These are phyloP conservation scores for Physella acuta DNA, from an alignment of 1,140 invertebrate species.

Conservation along the genomic window DNA sequence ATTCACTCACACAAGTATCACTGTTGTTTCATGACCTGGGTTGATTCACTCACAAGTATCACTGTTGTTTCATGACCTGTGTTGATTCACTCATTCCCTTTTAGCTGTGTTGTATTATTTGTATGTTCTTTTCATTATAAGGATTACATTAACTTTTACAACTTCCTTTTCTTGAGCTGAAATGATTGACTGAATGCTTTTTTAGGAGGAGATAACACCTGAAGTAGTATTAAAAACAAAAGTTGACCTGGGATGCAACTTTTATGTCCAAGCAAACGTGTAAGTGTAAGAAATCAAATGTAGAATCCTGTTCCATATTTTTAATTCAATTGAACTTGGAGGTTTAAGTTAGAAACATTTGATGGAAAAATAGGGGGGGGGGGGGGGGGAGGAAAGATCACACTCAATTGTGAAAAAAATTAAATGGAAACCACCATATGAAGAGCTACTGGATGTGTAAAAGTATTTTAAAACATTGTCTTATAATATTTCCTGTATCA, in stretches of 20 bases:
- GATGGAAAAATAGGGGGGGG: too few relatives aligned
- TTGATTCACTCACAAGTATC: not conserved
- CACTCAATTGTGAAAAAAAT: too few relatives aligned
- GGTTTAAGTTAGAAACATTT: too few relatives aligned
- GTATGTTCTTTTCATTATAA: not conserved
- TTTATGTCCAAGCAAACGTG: constrained; percentile 64
- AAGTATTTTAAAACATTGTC: too few relatives aligned
- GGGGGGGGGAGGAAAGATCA: too few relatives aligned
- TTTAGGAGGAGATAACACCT: constrained; percentile 7
- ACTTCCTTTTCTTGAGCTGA: not conserved
- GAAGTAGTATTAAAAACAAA: constrained; percentile 70
- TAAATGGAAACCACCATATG: too few relatives aligned
- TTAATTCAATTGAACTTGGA: too few relatives aligned
- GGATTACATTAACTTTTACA: not conserved
- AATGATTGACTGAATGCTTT: not conserved
- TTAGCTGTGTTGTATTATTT: not conserved
- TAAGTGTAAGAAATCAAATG: too few relatives aligned
- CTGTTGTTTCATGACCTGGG: not conserved
- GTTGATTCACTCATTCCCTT: not conserved
- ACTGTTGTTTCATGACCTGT: not conserved
- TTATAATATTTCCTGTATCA: not conserved
- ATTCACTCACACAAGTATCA: too few relatives aligned
- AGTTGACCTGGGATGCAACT: constrained; percentile 75
- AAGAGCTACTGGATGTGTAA: too few relatives aligned
- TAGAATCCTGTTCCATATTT: too few relatives aligned